Evolutionary conservation across 2,797 vertebrate species (phyloP), one percentile per base, ranked within the genome.

Genomic region (Serranus cabrilla): DNA sequence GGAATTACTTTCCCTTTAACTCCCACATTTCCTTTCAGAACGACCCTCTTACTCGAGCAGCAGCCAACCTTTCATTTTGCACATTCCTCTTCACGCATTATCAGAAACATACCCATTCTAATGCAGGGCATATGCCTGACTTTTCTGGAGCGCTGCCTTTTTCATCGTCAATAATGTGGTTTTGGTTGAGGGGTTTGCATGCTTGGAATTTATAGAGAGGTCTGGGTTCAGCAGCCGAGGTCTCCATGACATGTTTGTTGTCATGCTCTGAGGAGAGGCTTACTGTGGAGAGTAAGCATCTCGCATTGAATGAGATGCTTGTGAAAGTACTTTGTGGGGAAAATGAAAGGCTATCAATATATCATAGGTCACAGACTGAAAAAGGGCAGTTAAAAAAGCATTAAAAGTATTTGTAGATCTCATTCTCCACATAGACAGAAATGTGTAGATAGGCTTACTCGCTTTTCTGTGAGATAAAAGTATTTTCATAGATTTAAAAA

Each of bases 1-100:
- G 85, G 85, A 93, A 93, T 91, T 82, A 87, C 82, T 78, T 78
- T 85, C 52, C 79, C 81, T 87, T 88, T 85, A 90, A 89, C 73
- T 90, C 71, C 69, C 71, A 70, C 79, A 82, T 91, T 90, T 93
- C 89, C 89, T 91, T 62, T 85, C 76, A 84, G 59, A 89, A 69
- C 59, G 47, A 67, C 43, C 71, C 74, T 71, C 86, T 81, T 73
- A 67, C 76, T 72, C 21, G 18, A 25, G 63, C 80, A 40, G 57
- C 69, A 37, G 78, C 56, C 61, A 23, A 42, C 52, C 76, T 88
- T 87, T 92, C 74, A 89, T 91, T 87, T 90, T 72, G 60, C 71
- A 83, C 87, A 89, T 92, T 91, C 91, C 74, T 87, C 89, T 92
- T 90, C 88, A 92, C 76, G 86, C 90, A 83, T 92, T 89, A 92